Evolutionary conservation across 2,797 vertebrate species (phyloP).

Genomic region (Trachurus trachurus): DNA sequence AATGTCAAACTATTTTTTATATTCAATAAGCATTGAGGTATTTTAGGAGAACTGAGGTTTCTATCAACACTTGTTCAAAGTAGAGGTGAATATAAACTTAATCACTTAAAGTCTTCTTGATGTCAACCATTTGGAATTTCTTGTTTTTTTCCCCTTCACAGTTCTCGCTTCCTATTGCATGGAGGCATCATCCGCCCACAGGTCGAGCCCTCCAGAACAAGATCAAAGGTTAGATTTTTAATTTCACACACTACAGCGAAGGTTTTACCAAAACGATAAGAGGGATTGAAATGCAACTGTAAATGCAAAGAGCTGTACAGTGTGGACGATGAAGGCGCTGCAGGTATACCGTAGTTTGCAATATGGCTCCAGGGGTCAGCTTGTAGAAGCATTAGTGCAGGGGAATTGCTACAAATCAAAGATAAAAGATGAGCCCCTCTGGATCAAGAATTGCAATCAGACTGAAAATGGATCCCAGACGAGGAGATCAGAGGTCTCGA

Average conservation of each 20-base stretch:
- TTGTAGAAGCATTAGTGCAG: slow-evolving; percentile 40
- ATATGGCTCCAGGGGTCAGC: slow-evolving; percentile 16
- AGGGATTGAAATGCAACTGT: not conserved
- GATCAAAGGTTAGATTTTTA: slow-evolving; percentile 39
- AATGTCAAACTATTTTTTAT: not conserved
- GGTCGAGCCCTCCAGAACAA: slow-evolving; percentile 3
- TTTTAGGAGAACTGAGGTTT: not conserved
- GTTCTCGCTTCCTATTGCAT: not conserved
- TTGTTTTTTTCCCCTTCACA: not conserved
- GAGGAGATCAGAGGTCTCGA: slow-evolving; percentile 41
- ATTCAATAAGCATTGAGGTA: not conserved
- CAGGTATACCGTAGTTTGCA: not conserved
- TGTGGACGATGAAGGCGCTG: not conserved
- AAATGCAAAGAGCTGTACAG: not conserved
- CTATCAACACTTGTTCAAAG: not conserved
- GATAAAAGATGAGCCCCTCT: slow-evolving; percentile 55
- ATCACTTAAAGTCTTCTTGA: not conserved
- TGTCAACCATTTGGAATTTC: slow-evolving; percentile 6
- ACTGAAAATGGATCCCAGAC: slow-evolving; percentile 54
- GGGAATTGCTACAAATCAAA: slow-evolving; percentile 58
- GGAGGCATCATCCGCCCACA: slow-evolving; percentile 8
- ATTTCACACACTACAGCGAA: slow-evolving; percentile 4
- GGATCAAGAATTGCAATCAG: slow-evolving; percentile 54
- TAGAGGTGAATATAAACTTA: not conserved
- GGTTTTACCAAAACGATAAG: slow-evolving; percentile 28